phyloP scores from a whole-genome alignment of 2,113 vertebrate genomes.

The Atherinomorus stipes region DNA sequence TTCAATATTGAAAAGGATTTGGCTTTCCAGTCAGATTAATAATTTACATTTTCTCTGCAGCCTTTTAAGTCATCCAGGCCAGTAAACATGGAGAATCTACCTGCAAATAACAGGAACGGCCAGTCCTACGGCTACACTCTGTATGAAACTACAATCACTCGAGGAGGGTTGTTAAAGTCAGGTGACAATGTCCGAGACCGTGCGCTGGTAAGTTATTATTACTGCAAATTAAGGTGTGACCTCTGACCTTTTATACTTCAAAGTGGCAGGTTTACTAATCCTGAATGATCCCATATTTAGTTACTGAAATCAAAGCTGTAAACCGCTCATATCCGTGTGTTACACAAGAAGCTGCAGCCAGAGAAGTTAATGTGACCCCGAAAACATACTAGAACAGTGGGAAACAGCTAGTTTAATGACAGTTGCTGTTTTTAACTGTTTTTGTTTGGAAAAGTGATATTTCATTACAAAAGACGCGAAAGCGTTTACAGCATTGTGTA shows the following conservation, averaged over 20 bases:
- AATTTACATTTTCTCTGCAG: conserved; percentile 69
- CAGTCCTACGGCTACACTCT: conserved; percentile 92
- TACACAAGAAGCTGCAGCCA: not conserved
- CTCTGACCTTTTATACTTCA: not conserved
- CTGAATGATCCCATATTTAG: not conserved
- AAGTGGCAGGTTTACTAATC: not conserved
- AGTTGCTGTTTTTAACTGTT: no score
- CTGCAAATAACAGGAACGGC: conserved; percentile 85
- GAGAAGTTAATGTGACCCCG: no score
- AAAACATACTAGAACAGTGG: no score
- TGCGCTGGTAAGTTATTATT: conserved; percentile 85
- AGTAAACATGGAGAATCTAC: conserved; percentile 95
- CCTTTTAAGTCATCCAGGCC: conserved; percentile 85
- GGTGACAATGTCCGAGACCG: conserved; percentile 87
- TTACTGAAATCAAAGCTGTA: not conserved
- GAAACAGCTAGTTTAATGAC: no score
- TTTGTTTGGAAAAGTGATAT: no score
- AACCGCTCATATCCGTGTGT: not conserved
- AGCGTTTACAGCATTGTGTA: no score
- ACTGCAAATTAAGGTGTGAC: not conserved
- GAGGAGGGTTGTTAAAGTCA: conserved; percentile 85
- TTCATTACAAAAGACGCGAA: no score
- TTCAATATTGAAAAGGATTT: not conserved
- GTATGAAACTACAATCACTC: conserved; percentile 89
- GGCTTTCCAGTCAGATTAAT: not conserved